These are phyloP conservation scores for Propithecus coquereli DNA, from an alignment of 2,113 vertebrate genomes.

Conservation along the genomic window DNA sequence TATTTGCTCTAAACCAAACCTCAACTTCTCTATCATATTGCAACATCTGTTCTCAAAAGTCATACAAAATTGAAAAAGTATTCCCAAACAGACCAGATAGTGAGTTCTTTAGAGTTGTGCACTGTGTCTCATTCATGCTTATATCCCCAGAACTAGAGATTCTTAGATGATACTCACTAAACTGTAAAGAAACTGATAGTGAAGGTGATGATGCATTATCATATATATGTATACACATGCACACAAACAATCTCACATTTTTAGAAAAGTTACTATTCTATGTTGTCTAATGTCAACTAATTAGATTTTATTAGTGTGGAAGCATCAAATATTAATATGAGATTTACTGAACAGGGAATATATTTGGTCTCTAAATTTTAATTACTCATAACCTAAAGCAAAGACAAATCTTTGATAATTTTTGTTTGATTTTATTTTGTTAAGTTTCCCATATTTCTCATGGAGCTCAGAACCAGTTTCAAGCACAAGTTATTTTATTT, in stretches of 20 bases:
- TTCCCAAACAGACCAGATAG: not conserved
- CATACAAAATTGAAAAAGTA: not conserved
- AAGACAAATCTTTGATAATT: not conserved
- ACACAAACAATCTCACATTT: not conserved
- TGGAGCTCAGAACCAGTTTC: not conserved
- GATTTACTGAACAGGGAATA: not conserved
- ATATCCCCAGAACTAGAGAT: not conserved
- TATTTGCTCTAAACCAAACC: not conserved
- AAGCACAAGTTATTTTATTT: not conserved
- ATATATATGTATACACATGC: not conserved
- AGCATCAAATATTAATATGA: not conserved
- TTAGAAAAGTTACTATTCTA: not conserved
- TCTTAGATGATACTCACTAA: not conserved
- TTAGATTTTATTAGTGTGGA: not conserved
- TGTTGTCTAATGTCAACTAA: not conserved
- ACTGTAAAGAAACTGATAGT: not conserved
- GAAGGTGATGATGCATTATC: not conserved
- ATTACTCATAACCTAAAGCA: not conserved
- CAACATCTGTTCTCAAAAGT: not conserved
- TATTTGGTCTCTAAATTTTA: not conserved
- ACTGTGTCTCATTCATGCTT: not conserved
- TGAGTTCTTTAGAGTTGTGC: not conserved
- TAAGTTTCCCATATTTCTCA: not conserved
- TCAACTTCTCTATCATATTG: not conserved
- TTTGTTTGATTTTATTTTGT: conserved; percentile 9